Base-by-base conservation (phyloP, 2,113 vertebrate genomes). In the Hystrix brachyura region DNA sequence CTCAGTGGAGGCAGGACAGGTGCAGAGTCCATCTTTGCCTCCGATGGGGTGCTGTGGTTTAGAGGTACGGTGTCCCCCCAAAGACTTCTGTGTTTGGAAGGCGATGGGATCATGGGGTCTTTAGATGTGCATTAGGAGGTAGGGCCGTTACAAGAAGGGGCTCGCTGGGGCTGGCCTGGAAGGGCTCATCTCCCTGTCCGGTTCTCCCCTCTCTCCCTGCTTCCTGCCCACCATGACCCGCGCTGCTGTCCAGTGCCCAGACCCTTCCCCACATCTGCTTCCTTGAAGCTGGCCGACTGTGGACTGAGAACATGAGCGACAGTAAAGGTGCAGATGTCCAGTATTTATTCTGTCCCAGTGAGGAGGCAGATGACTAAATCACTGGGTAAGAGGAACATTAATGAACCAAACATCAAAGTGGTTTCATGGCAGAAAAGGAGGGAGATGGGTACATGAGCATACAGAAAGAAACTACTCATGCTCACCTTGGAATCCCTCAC, bases 21-120 rank as follows among this genome's bases (percentile, higher is more conserved):
- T 2, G 57, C 0, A 6, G 9, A 4, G 11, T 3, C 6, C 4
- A 0, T 19, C 3, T 32, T 71, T 25, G 17, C 18, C 5, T 38
- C 38, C 2, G 38, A 38, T 38, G 65, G 65, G 32, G 5, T 17
- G 6, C 14, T n/a, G 65, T 67, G 65, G 65, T 67, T 67, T 32
- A 18, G 38, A 34, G 1, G 32, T 0, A n/a, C 17, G 7, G 65
- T 27, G 27, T 7, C 32, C 5, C 29, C 65, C 15, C 7, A 67
- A 67, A 67, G 14, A 18, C 38, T 38, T 38, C 38, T 38, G 38
- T 38, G 38, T 38, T 38, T 38, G 38, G 38, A 38, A 38, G 34
- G 32, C 17, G 65, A 18, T 15, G 14, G 32, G 32, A 5, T 67
- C 32, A 17, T 17, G n/a, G 65, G 14, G 5, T 34, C 65, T n/a